Conservation (phyloP, 2,113 vertebrate species). For the Gymnogyps californianus region DNA sequence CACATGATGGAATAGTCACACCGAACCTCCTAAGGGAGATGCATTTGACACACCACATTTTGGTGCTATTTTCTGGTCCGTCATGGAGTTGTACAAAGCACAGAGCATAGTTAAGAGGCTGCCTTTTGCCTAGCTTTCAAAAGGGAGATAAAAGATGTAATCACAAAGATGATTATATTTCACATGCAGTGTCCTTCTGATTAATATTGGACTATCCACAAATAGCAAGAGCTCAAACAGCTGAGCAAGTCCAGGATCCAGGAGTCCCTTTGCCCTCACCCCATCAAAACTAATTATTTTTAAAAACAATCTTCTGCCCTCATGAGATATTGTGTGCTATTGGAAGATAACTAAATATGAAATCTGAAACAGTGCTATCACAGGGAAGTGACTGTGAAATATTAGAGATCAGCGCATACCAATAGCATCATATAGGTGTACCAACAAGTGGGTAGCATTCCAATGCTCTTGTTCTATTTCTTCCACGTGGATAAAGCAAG, state of each 20-base stretch:
- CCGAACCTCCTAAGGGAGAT: conserved; percentile 55
- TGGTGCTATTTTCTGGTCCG: conserved; percentile 20
- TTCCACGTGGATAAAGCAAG: background rate
- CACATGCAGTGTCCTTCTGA: background rate
- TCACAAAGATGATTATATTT: conserved; percentile 14
- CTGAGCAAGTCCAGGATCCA: background rate
- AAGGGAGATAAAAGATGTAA: background rate
- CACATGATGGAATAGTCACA: conserved; percentile 67
- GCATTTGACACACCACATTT: conserved; percentile 55
- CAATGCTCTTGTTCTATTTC: background rate
- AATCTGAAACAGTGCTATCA: conserved; percentile 2
- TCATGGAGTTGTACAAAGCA: conserved; percentile 11
- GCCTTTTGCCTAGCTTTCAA: background rate
- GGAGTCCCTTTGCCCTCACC: background rate
- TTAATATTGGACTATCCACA: background rate
- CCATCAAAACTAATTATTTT: background rate
- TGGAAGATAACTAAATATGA: background rate
- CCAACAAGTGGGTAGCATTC: background rate
- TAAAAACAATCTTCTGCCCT: conserved; percentile 7
- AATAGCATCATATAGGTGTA: background rate
- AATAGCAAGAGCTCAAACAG: background rate
- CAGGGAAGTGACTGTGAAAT: background rate
- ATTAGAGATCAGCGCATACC: background rate
- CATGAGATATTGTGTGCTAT: background rate
- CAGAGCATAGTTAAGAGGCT: background rate